These are phyloP conservation scores for Pogonophryne albipinna DNA, from an alignment of 2,797 vertebrate species.

Conservation along the genomic window DNA sequence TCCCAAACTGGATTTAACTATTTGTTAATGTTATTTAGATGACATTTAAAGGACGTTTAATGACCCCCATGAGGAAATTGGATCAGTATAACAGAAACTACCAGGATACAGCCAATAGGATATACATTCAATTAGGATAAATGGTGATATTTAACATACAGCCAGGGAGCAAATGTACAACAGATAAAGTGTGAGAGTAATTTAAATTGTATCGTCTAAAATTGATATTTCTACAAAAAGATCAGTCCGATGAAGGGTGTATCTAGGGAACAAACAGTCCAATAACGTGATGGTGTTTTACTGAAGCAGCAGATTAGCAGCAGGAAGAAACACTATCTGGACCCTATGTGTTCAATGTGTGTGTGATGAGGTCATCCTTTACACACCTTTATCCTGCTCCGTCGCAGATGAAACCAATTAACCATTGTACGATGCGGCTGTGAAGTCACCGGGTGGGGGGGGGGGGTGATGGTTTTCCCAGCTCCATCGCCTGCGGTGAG, in stretches of 20 bases:
- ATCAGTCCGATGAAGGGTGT: neutral
- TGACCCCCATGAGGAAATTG: conserved; percentile 29
- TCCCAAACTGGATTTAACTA: conserved; percentile 4
- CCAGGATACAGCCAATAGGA: conserved; percentile 41
- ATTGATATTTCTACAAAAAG: neutral
- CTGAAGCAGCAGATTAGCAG: conserved; percentile 35
- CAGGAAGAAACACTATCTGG: conserved; percentile 50
- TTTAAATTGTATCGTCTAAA: neutral
- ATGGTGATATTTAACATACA: conserved; percentile 5
- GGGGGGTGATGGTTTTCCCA: conserved; percentile 78
- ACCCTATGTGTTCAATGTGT: conserved; percentile 28
- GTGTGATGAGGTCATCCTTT: conserved; percentile 68
- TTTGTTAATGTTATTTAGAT: conserved; percentile 36
- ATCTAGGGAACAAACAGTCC: no score
- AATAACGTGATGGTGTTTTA: conserved; percentile 13
- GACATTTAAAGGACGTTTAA: conserved; percentile 40
- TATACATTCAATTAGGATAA: conserved; percentile 12
- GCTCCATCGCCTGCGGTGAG: conserved; percentile 34
- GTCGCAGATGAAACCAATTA: conserved; percentile 82
- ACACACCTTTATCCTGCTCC: conserved; percentile 69
- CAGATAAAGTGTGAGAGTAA: conserved; percentile 2
- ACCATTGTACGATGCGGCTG: conserved; percentile 44
- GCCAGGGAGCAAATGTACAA: neutral
- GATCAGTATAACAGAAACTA: conserved; percentile 27
- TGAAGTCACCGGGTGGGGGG: conserved; percentile 21